Evolutionary conservation across 53 echinoderm and acorn worm species (phyloP).

Genomic region (Hippasteria phrygiana): DNA sequence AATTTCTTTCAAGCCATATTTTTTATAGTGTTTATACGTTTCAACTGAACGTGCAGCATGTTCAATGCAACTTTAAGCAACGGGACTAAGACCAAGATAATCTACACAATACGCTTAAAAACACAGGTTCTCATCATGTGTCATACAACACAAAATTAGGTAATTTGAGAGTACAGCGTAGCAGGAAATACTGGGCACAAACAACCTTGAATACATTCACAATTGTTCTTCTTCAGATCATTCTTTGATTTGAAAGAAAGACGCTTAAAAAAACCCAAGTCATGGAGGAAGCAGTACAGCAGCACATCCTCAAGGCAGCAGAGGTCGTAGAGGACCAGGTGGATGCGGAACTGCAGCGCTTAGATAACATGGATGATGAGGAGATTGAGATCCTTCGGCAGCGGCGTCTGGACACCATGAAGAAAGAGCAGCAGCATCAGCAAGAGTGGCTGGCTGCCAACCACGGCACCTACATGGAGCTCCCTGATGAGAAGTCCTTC

Average conservation of each 20-base stretch:
- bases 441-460: slow-evolving; percentile 82
- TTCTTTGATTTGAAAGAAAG: neutral
- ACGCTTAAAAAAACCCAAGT: neutral
- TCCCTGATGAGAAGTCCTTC: slow-evolving; percentile 96
- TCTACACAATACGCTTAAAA: no score
- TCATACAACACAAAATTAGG: no score
- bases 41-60: no score
- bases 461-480: slow-evolving; percentile 91
- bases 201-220: no score
- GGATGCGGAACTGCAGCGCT: slow-evolving; percentile 87
- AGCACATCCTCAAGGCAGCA: slow-evolving; percentile 84
- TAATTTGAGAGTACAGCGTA: no score
- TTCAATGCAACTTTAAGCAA: no score
- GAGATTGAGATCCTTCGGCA: slow-evolving; percentile 85
- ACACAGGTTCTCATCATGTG: no score
- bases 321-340: slow-evolving; percentile 92
- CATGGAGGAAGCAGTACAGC: slow-evolving; percentile 86
- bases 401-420: slow-evolving; percentile 82
- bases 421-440: slow-evolving; percentile 77
- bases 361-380: slow-evolving; percentile 89
- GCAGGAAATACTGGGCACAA: no score
- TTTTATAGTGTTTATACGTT: no score
- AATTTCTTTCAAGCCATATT: no score
- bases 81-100: no score
- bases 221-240: neutral